Conservation (phyloP, 1,140 invertebrate species). For the Sitobion miscanthi region DNA sequence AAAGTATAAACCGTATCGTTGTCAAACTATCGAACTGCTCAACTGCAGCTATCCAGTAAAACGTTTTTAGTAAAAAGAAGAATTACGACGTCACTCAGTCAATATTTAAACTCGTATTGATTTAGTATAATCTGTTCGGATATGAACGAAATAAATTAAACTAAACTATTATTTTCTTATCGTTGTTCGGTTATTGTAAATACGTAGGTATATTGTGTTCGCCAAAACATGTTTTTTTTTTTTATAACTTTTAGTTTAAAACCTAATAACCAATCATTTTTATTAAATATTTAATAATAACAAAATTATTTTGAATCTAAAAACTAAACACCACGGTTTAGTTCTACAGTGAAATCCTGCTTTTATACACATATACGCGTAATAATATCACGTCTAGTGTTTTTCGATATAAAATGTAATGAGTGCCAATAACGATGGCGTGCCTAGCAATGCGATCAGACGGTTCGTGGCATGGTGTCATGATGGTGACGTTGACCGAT, state of each 20-base stretch:
- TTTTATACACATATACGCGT: too few relatives aligned
- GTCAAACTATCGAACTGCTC: neutral
- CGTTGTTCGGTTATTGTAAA: neutral
- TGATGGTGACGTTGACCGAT: neutral
- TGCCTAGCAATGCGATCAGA: neutral
- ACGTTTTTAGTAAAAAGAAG: neutral
- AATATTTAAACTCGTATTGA: neutral
- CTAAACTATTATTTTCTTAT: neutral
- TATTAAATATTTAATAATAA: too few relatives aligned
- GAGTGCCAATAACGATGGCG: neutral
- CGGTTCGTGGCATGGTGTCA: neutral
- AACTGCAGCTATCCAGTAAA: neutral
- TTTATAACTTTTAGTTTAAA: neutral
- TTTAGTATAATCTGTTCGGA: neutral
- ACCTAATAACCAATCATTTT: neutral
- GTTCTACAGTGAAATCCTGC: too few relatives aligned
- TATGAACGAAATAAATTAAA: neutral
- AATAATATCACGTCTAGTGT: too few relatives aligned
- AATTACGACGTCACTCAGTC: neutral
- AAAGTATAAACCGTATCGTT: constrained; percentile 17
- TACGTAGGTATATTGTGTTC: neutral
- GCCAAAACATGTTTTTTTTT: neutral
- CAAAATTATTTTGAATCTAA: too few relatives aligned
- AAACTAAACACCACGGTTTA: too few relatives aligned
- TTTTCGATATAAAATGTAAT: neutral